These are phyloP conservation scores for Acomys russatus DNA, from an alignment of 2,797 vertebrate genomes.

Conservation along the genomic window DNA sequence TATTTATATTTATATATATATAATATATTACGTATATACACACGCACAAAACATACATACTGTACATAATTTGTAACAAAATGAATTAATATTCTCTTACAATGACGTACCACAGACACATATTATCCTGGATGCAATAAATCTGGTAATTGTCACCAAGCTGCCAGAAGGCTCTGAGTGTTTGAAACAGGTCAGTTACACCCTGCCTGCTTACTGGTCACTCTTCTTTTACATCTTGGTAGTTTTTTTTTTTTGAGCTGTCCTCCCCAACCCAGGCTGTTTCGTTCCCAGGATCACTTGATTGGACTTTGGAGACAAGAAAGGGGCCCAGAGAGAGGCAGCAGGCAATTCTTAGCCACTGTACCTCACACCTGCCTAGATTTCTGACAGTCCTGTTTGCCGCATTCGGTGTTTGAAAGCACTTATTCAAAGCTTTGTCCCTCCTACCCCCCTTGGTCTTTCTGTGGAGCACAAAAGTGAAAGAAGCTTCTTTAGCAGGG, in stretches of 20 bases:
- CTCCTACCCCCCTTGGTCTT: conserved; percentile 62
- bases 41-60: conserved; percentile 78
- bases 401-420: conserved; percentile 74
- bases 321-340: conserved; percentile 35
- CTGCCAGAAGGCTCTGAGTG: conserved; percentile 44
- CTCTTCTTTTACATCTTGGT: conserved; percentile 59
- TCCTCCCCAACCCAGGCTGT: conserved; percentile 12
- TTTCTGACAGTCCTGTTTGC: conserved; percentile 65
- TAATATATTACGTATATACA: conserved; percentile 84
- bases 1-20: conserved; percentile 81
- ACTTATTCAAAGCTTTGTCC: conserved; percentile 80
- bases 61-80: conserved; percentile 85
- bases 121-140: conserved; percentile 56
- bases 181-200: conserved; percentile 28
- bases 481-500: conserved; percentile 74
- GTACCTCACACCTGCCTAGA: conserved; percentile 70
- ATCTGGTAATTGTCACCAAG: conserved; percentile 58
- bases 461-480: conserved; percentile 76
- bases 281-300: conserved; percentile 68
- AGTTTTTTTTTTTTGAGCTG: conserved; percentile 52
- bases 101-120: conserved; percentile 67
- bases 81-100: conserved; percentile 74
- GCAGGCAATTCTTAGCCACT: conserved; percentile 45
- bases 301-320: conserved; percentile 69
- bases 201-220: conserved; percentile 26